Conservation (phyloP, 2,888 invertebrate genomes). For the Pterostichus niger region DNA sequence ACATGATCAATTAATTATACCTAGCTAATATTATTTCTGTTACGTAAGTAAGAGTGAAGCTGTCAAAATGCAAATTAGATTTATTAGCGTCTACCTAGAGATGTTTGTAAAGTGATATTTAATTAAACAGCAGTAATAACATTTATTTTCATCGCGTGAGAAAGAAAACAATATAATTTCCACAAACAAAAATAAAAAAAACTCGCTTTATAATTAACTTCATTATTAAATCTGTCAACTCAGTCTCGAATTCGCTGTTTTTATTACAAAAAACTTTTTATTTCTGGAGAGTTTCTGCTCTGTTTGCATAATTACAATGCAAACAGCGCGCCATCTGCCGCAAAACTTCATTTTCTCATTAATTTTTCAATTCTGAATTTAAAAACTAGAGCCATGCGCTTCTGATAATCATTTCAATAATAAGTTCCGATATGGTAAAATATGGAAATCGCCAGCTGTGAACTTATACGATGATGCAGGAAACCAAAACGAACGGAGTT, state of each 20-base stretch:
- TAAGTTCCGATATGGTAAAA: constrained; percentile 49
- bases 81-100: no score
- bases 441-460: constrained; percentile 17
- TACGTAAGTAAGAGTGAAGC: no score
- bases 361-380: constrained; percentile 50
- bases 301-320: constrained; percentile 45
- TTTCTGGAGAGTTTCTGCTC: neutral
- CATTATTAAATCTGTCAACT: constrained; percentile 38
- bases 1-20: no score
- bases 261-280: constrained; percentile 5
- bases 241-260: neutral
- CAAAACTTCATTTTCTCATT: constrained; percentile 49
- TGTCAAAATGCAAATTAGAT: no score
- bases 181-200: constrained; percentile 13
- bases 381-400: constrained; percentile 30
- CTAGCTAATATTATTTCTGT: no score
- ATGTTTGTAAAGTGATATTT: no score
- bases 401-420: constrained; percentile 46
- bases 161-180: no score
- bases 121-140: no score
- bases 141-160: no score
- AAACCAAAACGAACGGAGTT: neutral
- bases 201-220: constrained; percentile 16
- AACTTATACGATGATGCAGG: neutral
- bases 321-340: constrained; percentile 23